These are phyloP conservation scores for Anas georgica DNA, from an alignment of 2,797 vertebrate genomes.

Conservation along the genomic window DNA sequence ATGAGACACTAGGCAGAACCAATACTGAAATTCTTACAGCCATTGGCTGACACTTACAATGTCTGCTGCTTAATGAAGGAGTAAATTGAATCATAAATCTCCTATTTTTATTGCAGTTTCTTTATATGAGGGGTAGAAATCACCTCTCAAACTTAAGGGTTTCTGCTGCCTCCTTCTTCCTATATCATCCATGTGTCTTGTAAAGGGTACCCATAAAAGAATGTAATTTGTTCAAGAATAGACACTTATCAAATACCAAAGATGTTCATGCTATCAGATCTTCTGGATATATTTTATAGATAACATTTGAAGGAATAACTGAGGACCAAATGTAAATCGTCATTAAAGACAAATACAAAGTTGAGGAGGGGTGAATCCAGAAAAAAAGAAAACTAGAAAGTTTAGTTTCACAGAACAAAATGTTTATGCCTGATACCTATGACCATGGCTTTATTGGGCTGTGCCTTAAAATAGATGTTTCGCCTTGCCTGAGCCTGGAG, in stretches of 20 bases:
- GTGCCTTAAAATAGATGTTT: neutral
- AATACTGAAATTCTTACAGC: neutral
- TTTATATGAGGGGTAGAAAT: conserved; percentile 18
- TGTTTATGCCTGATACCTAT: neutral
- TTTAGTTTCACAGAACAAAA: neutral
- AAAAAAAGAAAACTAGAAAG: neutral
- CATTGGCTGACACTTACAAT: neutral
- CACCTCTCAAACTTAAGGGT: neutral
- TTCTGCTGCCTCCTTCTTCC: neutral
- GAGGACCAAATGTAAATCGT: neutral
- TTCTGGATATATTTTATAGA: neutral
- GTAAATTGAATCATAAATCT: conserved; percentile 55
- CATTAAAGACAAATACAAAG: neutral
- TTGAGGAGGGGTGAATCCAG: accelerated
- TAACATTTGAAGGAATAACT: neutral
- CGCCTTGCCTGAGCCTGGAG: neutral
- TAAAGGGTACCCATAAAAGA: neutral
- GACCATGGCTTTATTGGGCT: neutral
- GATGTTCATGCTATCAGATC: neutral
- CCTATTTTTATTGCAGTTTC: conserved; percentile 19
- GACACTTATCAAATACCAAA: neutral
- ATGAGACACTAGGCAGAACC: conserved; percentile 12
- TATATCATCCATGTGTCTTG: neutral
- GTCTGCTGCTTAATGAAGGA: conserved; percentile 53
- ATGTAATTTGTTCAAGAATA: neutral